phyloP scores from a whole-genome alignment of 2,113 vertebrate species.

The Peromyscus californicus region DNA sequence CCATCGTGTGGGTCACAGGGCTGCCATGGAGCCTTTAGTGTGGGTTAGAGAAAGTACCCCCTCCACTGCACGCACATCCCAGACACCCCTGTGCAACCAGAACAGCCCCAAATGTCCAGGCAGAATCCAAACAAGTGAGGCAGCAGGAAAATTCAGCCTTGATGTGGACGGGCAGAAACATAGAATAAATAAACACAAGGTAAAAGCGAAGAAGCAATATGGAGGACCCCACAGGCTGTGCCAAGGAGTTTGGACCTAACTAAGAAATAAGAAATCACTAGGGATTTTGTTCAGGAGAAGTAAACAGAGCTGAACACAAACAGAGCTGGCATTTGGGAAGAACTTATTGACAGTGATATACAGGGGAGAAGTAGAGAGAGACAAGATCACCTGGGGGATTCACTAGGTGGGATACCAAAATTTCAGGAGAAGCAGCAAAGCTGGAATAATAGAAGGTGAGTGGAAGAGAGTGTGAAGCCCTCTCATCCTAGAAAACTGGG shows the following conservation, averaged over 20 bases:
- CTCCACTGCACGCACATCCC: not conserved
- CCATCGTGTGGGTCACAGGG: not conserved
- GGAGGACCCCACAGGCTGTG: not conserved
- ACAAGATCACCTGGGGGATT: not conserved
- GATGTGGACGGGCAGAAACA: not conserved
- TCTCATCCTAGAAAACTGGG: not conserved
- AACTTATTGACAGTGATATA: not conserved
- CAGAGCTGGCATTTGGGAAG: slow-evolving; percentile 1
- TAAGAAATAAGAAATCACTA: not conserved
- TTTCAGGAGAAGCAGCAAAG: not conserved
- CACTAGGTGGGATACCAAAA: not conserved
- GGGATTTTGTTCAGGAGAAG: not conserved
- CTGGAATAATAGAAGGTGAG: not conserved
- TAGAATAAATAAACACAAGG: not conserved
- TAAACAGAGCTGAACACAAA: not conserved
- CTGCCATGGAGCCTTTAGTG: not conserved
- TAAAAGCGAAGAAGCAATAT: not conserved
- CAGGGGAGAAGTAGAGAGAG: not conserved
- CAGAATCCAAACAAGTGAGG: not conserved
- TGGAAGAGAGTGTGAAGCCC: not conserved
- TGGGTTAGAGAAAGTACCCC: not conserved
- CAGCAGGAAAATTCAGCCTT: not conserved
- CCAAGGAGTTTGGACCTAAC: not conserved
- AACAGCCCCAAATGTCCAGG: not conserved
- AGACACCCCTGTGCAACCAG: not conserved